Percentiles rank a stretch among this genome's conserved stretches.
Evolutionary conservation across 92 coral and sea anemone genomes (phyloP).

Genomic region (Desmophyllum pertusum): DNA sequence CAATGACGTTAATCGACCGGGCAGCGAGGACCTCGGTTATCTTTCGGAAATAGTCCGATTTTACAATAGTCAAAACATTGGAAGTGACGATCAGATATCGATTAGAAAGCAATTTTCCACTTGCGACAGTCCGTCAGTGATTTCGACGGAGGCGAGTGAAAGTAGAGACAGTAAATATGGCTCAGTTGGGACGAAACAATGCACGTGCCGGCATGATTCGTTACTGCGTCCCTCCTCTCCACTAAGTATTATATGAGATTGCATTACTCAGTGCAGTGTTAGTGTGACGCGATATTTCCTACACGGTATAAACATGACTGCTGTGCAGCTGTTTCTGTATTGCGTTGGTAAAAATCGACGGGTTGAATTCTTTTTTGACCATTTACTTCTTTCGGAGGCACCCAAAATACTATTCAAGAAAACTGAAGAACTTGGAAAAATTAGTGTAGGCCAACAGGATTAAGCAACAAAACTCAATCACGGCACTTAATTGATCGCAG

Average conservation of each 20-base stretch:
- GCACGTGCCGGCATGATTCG: conserved; percentile 31
- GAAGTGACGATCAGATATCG: conserved; percentile 72
- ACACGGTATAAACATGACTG: no score
- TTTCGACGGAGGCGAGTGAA: conserved; percentile 74
- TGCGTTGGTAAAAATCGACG: no score
- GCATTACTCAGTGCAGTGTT: background rate
- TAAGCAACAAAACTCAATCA: background rate
- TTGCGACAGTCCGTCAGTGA: conserved; percentile 76
- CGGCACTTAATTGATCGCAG: no score
- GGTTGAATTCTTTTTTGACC: no score
- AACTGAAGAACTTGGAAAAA: background rate
- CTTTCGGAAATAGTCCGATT: conserved; percentile 87
- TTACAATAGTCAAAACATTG: conserved; percentile 77
- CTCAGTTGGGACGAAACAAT: conserved; percentile 34
- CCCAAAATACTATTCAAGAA: background rate
- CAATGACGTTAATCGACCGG: conserved; percentile 71
- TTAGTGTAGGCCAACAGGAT: background rate
- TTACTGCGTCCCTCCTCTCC: conserved; percentile 24
- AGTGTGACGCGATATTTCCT: background rate
- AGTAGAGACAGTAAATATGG: conserved; percentile 52
- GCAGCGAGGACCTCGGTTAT: conserved; percentile 87
- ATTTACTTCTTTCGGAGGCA: background rate
- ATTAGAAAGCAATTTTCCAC: conserved; percentile 69
- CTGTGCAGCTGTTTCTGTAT: no score
- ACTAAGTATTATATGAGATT: background rate